Conservation (phyloP, 2,113 vertebrate genomes). For the Phalacrocorax aristotelis region DNA sequence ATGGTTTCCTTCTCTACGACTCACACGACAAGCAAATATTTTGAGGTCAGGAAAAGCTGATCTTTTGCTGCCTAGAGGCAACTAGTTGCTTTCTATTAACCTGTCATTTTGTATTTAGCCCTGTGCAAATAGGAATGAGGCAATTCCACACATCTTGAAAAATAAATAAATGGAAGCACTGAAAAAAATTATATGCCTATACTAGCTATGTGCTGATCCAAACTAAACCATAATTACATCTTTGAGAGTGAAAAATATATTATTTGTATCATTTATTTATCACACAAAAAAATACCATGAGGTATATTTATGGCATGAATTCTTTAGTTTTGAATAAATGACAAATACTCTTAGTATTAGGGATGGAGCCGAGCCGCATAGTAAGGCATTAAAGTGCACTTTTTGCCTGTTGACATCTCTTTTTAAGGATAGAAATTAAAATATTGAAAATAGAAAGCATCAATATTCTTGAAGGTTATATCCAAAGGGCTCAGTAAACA, state of each 20-base stretch:
- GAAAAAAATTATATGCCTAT: not conserved
- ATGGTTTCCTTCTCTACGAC: not conserved
- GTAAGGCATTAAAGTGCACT: not conserved
- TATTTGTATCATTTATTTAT: not conserved
- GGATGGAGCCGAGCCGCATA: conserved; percentile 3
- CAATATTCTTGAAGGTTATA: conserved; percentile 32
- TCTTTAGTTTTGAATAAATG: not conserved
- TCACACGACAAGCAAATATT: not conserved
- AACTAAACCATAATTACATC: not conserved
- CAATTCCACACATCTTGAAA: not conserved
- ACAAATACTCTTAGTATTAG: not conserved
- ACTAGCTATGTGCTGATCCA: not conserved
- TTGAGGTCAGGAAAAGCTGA: not conserved
- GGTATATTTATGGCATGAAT: not conserved
- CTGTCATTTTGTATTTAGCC: not conserved
- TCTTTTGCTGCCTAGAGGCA: not conserved
- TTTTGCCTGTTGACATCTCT: conserved; percentile 3
- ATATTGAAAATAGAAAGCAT: conserved; percentile 15
- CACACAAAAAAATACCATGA: not conserved
- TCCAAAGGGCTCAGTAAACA: conserved; percentile 12
- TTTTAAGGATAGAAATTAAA: conserved; percentile 30
- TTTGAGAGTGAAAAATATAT: not conserved
- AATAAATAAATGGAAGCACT: not conserved
- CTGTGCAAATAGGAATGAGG: not conserved
- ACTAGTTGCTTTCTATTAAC: not conserved